Base-by-base conservation (phyloP, 2,888 invertebrate genomes). In the Uropetala carovei region DNA sequence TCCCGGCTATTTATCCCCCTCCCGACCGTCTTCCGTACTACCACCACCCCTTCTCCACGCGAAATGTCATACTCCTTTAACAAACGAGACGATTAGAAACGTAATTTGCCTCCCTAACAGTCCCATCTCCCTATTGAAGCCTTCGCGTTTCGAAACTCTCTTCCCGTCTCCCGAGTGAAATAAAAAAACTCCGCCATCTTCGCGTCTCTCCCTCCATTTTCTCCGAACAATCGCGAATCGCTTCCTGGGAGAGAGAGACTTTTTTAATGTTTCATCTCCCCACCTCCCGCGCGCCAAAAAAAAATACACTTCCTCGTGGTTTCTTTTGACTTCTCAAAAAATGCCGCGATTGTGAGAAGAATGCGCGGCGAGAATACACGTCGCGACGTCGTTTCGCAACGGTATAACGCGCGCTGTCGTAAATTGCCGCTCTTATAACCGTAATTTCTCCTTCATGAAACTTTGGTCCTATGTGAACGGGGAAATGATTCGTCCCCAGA, bases 361-460 rank as follows among this genome's bases (percentile, higher is more conserved):
- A 75, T 75, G 75, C 75, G 68, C 68, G n/a, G n/a, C 68, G 64
- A n/a, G 18, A 64, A 64, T 64, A 64, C 16, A 64, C n/a, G 64
- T n/a, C 16, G n/a, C 64, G 22, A 22, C 22, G 75, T 75, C 75
- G 22, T 22, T n/a, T 22, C n/a, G 75, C 75, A 75, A 75, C 75
- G 75, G 75, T 75, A 75, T 27, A 43, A 43, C 75, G 27, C 10
- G 75, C 75, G 11, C 10, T 10, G 75, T 75, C 75, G 75, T 75
- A 75, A 75, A 75, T 75, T 27, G 75, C 7, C 75, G 18, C 75
- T 27, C 22, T 75, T 75, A 75, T 75, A 13, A 75, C 13, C 27
- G 75, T 75, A 75, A 75, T 75, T 75, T 3, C 75, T 22, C 75
- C 27, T 27, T 27, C 27, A 27, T 75, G 75, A 75, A 75, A 22